Base-by-base conservation (phyloP, 2,888 invertebrate genomes). In the Andrena bicolor region DNA sequence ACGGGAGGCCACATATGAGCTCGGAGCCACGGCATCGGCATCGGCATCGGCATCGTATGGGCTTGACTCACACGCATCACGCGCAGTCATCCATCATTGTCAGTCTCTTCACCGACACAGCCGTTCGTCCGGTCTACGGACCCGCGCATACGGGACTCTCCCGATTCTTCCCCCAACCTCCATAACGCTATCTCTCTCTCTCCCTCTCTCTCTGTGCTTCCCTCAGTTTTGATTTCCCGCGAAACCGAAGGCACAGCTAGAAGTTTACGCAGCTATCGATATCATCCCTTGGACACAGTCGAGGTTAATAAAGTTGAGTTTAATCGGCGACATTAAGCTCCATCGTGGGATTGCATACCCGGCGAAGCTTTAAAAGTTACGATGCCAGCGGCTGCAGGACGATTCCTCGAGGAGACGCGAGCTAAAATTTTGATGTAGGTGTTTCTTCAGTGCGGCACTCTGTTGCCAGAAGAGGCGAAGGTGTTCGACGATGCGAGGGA, bases 31-130 rank as follows among this genome's bases (percentile, higher is more conserved):
- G 76, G 84, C 90, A 89, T 92, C 91, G 92, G 83, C 88, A 89
- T 92, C 91, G 92, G 83, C 88, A 66, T 30, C 32, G 76, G 84
- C 90, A 89, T 92, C 91, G 92, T 90, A 92, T 92, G 90, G 92
- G 91, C 90, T 92, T 92, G 92, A 93, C 93, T 93, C 93, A 92
- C 92, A 91, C 91, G 91, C 90, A 91, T 92, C 91, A 88, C 90
- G 90, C 91, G 91, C 89, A 88, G 91, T 91, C 93, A 94, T 94
- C 93, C 93, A 94, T 94, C 94, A 94, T 93, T 94, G 94, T 94
- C 94, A 93, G 92, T 90, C 92, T 92, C 92, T 91, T 91, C 92
- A 92, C 90, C 89, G 91, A 90, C 91, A 91, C 90, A 84, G 87
- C 89, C 88, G 88, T 83, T 82, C 87, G 87, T 88, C 75, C 88